A percentile compares a stretch with the other conserved stretches of the same genome.
These are phyloP conservation scores for Geodia barretti DNA, from an alignment of 37 sponge, comb jelly and placozoan genomes.

Conservation along the genomic window DNA sequence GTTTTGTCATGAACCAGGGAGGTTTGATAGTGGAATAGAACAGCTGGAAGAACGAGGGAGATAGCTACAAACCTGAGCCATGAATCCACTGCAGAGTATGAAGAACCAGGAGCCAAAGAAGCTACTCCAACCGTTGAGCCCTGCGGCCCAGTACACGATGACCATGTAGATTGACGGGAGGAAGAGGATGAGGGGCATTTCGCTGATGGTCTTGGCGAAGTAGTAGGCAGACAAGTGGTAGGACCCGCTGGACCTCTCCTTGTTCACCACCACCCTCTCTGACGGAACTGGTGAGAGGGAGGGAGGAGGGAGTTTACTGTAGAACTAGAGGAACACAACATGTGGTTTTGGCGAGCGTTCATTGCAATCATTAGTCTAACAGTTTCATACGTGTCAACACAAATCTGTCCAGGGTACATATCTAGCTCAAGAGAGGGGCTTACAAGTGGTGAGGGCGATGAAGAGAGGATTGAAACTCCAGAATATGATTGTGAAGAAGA, in stretches of 20 bases:
- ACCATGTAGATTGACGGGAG: constrained; percentile 44
- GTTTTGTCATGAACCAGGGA: too few relatives aligned
- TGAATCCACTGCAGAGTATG: constrained; percentile 9
- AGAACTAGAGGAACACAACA: too few relatives aligned
- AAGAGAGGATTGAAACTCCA: constrained; percentile 52
- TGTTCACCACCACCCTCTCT: constrained; percentile 45
- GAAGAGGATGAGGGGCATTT: constrained; percentile 60
- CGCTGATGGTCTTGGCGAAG: constrained; percentile 76
- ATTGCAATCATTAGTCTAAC: too few relatives aligned
- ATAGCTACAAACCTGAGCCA: constrained; percentile 40
- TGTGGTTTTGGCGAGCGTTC: too few relatives aligned
- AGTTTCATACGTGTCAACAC: too few relatives aligned
- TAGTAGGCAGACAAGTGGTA: constrained; percentile 81
- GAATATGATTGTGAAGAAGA: constrained; percentile 63
- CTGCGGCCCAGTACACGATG: constrained; percentile 46
- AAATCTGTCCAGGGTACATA: too few relatives aligned
- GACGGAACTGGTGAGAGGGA: constrained; percentile 21
- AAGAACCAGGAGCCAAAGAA: constrained; percentile 53
- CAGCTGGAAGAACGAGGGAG: background rate
- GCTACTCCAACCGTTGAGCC: constrained; percentile 29
- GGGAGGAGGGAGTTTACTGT: too few relatives aligned
- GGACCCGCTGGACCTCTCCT: constrained; percentile 68
- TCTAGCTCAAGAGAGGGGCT: background rate
- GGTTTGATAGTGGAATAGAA: background rate
- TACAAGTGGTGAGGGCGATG: constrained; percentile 22